These are phyloP conservation scores for Misgurnus mizolepis DNA, from an alignment of 2,113 vertebrate species.

Conservation along the genomic window DNA sequence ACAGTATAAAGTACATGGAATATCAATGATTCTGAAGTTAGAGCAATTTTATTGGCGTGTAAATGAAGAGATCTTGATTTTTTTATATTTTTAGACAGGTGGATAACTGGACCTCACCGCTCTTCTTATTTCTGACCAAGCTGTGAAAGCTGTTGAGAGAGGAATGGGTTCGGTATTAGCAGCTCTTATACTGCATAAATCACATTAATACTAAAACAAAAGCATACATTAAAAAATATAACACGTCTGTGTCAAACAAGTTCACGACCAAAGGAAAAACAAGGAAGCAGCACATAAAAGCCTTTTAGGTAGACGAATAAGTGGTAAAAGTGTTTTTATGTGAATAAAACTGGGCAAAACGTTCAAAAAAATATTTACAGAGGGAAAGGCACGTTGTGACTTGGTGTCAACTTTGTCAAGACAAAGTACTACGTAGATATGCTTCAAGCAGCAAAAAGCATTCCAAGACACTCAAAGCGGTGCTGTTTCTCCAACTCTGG, in stretches of 20 bases:
- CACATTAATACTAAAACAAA: conserved; percentile 18
- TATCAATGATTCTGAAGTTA: conserved; percentile 60
- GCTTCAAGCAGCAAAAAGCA: conserved; percentile 43
- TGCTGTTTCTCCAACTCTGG: conserved; percentile 16
- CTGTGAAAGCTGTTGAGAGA: conserved; percentile 83
- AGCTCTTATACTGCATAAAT: neutral
- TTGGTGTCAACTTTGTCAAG: conserved; percentile 44
- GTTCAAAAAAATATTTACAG: conserved; percentile 49
- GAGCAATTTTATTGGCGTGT: conserved; percentile 55
- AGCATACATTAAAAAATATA: neutral
- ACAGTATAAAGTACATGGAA: conserved; percentile 77
- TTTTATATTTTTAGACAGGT: conserved; percentile 58
- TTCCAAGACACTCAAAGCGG: conserved; percentile 39
- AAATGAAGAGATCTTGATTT: conserved; percentile 54
- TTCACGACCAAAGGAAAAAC: neutral
- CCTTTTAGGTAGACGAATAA: neutral
- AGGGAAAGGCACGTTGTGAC: conserved; percentile 47
- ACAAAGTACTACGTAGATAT: conserved; percentile 36
- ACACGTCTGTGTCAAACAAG: neutral
- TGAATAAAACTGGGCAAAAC: conserved; percentile 33
- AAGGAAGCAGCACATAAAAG: neutral
- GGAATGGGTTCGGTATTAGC: neutral
- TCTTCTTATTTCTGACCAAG: conserved; percentile 87
- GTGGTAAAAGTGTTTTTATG: conserved; percentile 9
- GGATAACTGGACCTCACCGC: conserved; percentile 40